Conservation (phyloP, 1,140 invertebrate species). For the Tetragonula clypearis region DNA sequence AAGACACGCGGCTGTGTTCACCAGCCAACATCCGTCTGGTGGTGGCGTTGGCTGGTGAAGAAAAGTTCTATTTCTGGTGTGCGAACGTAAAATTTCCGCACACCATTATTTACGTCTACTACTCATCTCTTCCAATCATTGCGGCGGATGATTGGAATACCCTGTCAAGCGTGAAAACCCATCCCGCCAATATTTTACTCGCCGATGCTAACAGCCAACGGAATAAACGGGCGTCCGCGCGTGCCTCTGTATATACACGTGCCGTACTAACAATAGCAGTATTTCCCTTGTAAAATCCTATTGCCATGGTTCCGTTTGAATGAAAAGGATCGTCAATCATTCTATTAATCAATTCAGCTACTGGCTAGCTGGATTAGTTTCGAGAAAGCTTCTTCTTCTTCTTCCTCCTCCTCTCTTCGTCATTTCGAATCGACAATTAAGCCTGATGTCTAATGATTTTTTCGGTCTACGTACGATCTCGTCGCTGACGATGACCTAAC, state of each 20-base stretch:
- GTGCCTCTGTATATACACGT: background rate
- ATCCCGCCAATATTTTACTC: constrained; percentile 35
- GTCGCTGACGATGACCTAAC: too few species aligned
- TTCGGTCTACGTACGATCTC: too few species aligned
- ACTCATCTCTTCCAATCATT: constrained; percentile 30
- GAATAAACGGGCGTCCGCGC: constrained; percentile 5
- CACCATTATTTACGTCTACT: constrained; percentile 42
- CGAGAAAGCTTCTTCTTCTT: constrained; percentile 4
- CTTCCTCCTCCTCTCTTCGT: background rate
- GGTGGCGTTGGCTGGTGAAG: background rate
- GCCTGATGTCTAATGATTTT: too few species aligned
- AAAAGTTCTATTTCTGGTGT: constrained; percentile 33
- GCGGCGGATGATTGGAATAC: constrained; percentile 38
- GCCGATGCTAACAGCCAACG: background rate
- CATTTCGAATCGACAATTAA: background rate
- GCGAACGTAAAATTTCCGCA: constrained; percentile 48
- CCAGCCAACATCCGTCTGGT: background rate
- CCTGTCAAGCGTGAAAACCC: constrained; percentile 50
- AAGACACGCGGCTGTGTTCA: background rate
- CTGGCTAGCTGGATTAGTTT: background rate
- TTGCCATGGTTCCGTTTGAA: background rate
- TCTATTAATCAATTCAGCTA: constrained; percentile 28
- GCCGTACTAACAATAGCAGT: background rate
- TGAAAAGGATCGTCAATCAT: constrained; percentile 40
- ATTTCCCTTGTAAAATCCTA: constrained; percentile 9